Base-by-base conservation (phyloP, 2,113 vertebrate genomes). In the Clarias macrocephalus region DNA sequence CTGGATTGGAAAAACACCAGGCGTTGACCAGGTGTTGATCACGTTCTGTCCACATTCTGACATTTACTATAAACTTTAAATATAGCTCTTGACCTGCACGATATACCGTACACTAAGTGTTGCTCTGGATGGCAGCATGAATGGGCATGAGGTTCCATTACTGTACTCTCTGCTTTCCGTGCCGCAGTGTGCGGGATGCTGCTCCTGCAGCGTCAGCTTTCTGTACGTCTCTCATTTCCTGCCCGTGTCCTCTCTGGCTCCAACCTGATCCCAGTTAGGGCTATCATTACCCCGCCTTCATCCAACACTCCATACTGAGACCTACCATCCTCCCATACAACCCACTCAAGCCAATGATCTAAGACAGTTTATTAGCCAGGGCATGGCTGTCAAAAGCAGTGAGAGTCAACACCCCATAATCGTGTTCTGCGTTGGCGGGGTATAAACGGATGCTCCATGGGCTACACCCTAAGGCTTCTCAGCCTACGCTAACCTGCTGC, bases 121-220 rank as follows among this genome's bases (percentile, higher is more conserved):
- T 59, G 77, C 7, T 12, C 9, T 60, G 21, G 79, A 25, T 25
- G 8, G 42, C 37, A 42, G 56, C 30, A 80, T 8, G 16, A 80
- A 30, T 30, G n/a, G 21, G 18, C 56, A 59, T 19, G 8, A 9
- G 0, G 30, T 80, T 33, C 28, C 28, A 37, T 23, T 80, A n/a
- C n/a, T n/a, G n/a, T n/a, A n/a, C 33, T 80, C 57, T 88, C 54
- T 81, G 60, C 30, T 56, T n/a, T 28, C 33, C 68, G 16, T n/a
- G 10, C 84, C 68, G 84, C 82, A 62, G 56, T 80, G 63, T 62
- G 66, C 87, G 59, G 83, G 48, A 86, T 23, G 54, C 65, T 66
- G 62, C 75, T 84, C 80, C 66, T 89, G 90, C 89, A 70, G 79
- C n/a, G 30, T 90, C 90, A 89, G 89, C 91, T 82, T 80, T 90